phyloP scores from a whole-genome alignment of 2,797 vertebrate genomes.

The Takifugu rubripes region DNA sequence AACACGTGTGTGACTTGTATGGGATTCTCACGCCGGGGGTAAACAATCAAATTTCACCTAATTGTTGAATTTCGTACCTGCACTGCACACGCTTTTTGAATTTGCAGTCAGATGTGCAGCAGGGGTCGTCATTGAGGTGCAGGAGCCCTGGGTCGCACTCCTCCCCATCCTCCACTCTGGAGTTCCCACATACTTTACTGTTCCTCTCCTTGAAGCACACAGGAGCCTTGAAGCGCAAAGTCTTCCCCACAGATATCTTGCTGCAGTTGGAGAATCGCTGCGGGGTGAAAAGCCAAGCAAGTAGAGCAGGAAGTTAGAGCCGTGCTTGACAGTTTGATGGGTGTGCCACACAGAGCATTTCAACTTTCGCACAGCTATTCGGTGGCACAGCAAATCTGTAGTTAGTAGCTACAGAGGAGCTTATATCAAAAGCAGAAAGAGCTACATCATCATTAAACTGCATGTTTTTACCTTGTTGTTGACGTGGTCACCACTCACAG shows the following conservation, averaged over 20 bases:
- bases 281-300: background rate
- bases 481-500: constrained; percentile 93
- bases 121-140: constrained; percentile 82
- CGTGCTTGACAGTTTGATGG: background rate
- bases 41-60: background rate
- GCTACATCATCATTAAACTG: too few species aligned
- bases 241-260: constrained; percentile 88
- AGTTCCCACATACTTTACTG: constrained; percentile 96
- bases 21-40: background rate
- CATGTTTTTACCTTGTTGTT: constrained; percentile 91
- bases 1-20: background rate
- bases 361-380: too few species aligned
- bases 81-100: constrained; percentile 78
- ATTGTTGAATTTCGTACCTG: constrained; percentile 76
- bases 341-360: too few species aligned
- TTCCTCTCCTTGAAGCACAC: constrained; percentile 90
- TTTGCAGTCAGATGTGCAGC: constrained; percentile 85
- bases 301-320: background rate
- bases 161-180: constrained; percentile 92
- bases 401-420: too few species aligned
- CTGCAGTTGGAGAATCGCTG: constrained; percentile 97
- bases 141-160: constrained; percentile 93
- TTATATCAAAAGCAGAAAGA: too few species aligned
- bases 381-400: too few species aligned
- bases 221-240: constrained; percentile 84